phyloP scores from a whole-genome alignment of 2,113 vertebrate genomes.

The Calypte anna region DNA sequence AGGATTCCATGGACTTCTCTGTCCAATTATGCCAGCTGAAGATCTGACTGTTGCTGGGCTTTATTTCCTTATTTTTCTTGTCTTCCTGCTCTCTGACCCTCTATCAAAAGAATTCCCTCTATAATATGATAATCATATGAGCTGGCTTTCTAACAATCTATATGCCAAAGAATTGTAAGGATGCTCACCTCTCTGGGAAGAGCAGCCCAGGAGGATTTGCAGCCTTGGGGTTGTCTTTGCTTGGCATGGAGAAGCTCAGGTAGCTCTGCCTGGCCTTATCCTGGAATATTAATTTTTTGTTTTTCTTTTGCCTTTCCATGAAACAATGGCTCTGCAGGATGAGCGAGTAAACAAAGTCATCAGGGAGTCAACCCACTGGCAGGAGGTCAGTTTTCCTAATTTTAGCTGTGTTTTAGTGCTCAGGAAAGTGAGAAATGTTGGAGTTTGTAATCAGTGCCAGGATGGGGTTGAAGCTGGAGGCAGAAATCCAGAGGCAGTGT shows the following conservation, averaged over 20 bases:
- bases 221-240: not conserved
- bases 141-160: not conserved
- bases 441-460: not conserved
- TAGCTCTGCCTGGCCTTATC: not conserved
- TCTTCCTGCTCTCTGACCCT: constrained; percentile 56
- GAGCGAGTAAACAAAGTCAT: not conserved
- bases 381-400: not conserved
- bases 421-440: not conserved
- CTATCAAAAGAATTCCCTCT: not conserved
- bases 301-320: not conserved
- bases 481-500: not conserved
- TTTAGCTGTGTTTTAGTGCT: not conserved
- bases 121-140: constrained; percentile 55
- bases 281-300: not conserved
- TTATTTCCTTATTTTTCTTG: constrained; percentile 70
- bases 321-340: not conserved
- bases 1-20: constrained; percentile 7
- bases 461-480: not conserved
- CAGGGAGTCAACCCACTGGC: not conserved
- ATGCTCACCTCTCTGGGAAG: not conserved
- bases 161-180: not conserved
- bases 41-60: constrained; percentile 33
- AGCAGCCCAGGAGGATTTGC: not conserved
- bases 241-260: not conserved
- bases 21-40: constrained; percentile 55